These are phyloP conservation scores for Xerus rutilus DNA, from an alignment of 2,797 vertebrate species.

Conservation along the genomic window DNA sequence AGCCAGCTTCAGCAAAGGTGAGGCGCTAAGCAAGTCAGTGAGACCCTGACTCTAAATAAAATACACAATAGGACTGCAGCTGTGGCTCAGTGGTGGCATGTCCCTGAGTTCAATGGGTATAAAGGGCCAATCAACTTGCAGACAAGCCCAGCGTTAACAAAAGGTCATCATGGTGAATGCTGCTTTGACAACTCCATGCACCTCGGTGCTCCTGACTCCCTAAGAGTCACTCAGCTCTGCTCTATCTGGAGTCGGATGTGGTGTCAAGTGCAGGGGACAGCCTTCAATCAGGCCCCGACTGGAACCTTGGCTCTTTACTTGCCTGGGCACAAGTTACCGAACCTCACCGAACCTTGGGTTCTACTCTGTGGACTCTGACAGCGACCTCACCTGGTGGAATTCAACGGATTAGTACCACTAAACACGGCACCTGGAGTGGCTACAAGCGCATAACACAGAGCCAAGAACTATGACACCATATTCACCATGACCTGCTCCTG, in stretches of 20 bases:
- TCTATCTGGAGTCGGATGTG: not conserved
- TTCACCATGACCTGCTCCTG: not conserved
- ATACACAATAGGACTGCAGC: no score
- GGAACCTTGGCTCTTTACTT: not conserved
- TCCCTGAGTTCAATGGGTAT: no score
- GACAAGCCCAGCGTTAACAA: fast-evolving
- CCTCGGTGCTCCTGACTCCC: fast-evolving
- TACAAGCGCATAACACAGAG: not conserved
- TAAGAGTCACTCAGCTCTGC: not conserved
- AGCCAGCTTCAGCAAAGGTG: no score
- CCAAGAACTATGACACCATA: not conserved
- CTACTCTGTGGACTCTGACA: not conserved
- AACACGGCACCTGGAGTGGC: not conserved
- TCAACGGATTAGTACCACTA: not conserved
- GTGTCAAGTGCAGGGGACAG: fast-evolving
- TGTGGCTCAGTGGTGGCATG: no score
- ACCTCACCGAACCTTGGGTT: not conserved
- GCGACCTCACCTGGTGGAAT: not conserved
- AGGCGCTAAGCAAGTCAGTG: no score
- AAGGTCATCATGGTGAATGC: not conserved
- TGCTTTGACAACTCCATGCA: not conserved
- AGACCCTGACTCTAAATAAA: no score
- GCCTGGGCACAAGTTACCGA: not conserved
- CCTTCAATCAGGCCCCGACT: not conserved
- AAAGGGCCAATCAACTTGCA: not conserved